These are phyloP conservation scores for Indri indri DNA, from an alignment of 2,113 vertebrate species.

Conservation along the genomic window DNA sequence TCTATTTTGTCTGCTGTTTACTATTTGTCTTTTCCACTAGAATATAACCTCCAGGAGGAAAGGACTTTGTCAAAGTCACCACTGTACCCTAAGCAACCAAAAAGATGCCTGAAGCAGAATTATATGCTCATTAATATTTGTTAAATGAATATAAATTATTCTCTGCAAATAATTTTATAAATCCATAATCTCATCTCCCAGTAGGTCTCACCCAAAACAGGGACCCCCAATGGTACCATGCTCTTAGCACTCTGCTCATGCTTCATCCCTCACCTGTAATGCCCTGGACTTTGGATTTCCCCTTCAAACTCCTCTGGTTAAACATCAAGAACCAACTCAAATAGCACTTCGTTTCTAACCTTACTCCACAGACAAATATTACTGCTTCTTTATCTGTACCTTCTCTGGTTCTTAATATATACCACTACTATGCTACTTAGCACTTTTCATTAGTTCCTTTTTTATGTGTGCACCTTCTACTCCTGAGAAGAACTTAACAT, in stretches of 20 bases:
- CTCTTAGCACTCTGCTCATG: background rate
- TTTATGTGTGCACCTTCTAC: background rate
- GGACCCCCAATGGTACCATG: background rate
- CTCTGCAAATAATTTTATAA: background rate
- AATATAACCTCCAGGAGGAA: background rate
- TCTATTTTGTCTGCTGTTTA: background rate
- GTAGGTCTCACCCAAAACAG: background rate
- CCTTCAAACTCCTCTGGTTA: background rate
- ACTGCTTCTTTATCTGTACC: background rate
- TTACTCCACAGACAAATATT: background rate
- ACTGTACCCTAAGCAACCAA: background rate
- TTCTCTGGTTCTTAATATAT: background rate
- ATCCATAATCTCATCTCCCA: background rate
- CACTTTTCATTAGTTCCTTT: background rate
- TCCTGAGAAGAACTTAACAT: background rate
- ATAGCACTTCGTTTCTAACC: background rate
- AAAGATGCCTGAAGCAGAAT: background rate
- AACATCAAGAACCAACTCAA: background rate
- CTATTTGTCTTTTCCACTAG: slow-evolving; percentile 7
- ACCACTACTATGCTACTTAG: background rate
- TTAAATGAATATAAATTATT: background rate
- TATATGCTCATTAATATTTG: background rate
- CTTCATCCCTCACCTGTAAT: background rate
- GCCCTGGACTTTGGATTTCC: background rate
- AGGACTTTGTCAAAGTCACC: background rate